phyloP scores from a whole-genome alignment of 30 jellyfish, hydroid and myxozoan species.

The Cassiopea xamachana region DNA sequence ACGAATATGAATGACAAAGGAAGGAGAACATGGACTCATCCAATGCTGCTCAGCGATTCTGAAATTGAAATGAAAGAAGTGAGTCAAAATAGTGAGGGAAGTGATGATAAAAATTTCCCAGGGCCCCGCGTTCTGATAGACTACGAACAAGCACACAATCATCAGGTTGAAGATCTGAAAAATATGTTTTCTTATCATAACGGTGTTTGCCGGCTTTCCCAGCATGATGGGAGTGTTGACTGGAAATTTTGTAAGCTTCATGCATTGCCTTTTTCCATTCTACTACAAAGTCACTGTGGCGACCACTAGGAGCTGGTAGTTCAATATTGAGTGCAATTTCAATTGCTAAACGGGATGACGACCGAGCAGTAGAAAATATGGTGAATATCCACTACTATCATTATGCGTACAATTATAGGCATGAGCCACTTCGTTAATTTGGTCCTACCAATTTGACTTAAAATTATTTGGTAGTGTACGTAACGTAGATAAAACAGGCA shows the following conservation, averaged over 20 bases:
- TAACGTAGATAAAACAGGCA: slow-evolving; percentile 38
- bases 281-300: neutral
- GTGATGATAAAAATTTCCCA: neutral
- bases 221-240: neutral
- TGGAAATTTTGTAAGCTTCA: slow-evolving; percentile 15
- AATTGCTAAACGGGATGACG: slow-evolving; percentile 19
- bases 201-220: slow-evolving; percentile 6
- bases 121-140: neutral
- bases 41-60: no score
- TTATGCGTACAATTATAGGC: slow-evolving; percentile 15
- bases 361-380: slow-evolving; percentile 17
- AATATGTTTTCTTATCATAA: neutral
- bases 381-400: slow-evolving; percentile 18
- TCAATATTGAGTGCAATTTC: slow-evolving; percentile 1
- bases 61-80: no score
- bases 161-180: neutral
- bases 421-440: slow-evolving; percentile 1
- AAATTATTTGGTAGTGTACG: slow-evolving; percentile 12
- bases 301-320: neutral
- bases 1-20: no score
- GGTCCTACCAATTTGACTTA: slow-evolving; percentile 8
- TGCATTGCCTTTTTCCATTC: slow-evolving; percentile 34
- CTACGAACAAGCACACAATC: neutral
- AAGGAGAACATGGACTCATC: no score
- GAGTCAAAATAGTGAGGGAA: no score